These are phyloP conservation scores for Caenorhabditis sp. DNA, from an alignment of 2,888 invertebrate genomes.

Conservation along the genomic window DNA sequence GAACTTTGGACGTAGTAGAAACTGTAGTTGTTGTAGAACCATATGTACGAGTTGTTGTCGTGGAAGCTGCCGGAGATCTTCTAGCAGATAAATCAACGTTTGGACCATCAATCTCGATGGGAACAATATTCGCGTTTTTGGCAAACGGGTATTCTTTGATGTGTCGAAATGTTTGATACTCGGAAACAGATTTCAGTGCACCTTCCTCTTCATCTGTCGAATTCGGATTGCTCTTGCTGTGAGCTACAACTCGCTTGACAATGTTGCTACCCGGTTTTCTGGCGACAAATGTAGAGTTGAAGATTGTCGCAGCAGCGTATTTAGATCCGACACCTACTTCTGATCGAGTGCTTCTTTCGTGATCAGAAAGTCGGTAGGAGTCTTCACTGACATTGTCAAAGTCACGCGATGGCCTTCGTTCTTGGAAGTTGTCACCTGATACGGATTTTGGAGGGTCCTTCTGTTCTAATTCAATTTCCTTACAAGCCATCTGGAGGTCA, in stretches of 20 bases:
- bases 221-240: conserved; percentile 68
- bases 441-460: conserved; percentile 75
- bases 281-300: conserved; percentile 78
- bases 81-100: conserved; percentile 68
- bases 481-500: conserved; percentile 75
- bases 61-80: conserved; percentile 29
- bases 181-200: conserved; percentile 60
- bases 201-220: conserved; percentile 71
- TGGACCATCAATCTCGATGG: conserved; percentile 80
- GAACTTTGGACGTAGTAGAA: conserved; percentile 60
- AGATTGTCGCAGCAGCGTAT: conserved; percentile 62
- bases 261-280: conserved; percentile 79
- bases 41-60: conserved; percentile 21
- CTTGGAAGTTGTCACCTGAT: conserved; percentile 80
- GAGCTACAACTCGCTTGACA: conserved; percentile 77
- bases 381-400: conserved; percentile 81
- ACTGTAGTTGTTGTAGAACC: conserved; percentile 44
- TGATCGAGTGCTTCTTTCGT: conserved; percentile 68
- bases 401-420: conserved; percentile 62
- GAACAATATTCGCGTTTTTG: conserved; percentile 68
- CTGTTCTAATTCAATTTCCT: conserved; percentile 66
- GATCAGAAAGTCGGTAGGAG: conserved; percentile 79
- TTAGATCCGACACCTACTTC: conserved; percentile 66
- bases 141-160: conserved; percentile 70
- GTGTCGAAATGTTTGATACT: conserved; percentile 63